Evolutionary conservation across 2,113 vertebrate species (phyloP).

Genomic region (Argyrosomus japonicus): DNA sequence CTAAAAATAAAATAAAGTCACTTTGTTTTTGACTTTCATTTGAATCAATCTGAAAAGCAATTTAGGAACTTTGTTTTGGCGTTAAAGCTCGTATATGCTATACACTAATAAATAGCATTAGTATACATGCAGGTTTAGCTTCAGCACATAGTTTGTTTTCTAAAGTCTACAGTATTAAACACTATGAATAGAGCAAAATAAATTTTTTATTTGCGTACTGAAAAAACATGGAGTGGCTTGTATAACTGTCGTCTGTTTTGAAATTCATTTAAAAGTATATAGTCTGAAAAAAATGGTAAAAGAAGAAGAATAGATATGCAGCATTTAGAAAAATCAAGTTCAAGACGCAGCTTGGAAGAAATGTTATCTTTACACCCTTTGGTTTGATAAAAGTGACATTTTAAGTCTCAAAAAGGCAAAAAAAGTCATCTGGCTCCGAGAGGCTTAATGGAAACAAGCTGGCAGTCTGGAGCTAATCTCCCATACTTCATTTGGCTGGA

Average conservation of each 20-base stretch:
- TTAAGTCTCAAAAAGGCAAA: slow-evolving; percentile 55
- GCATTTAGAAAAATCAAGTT: not conserved
- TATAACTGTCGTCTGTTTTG: not conserved
- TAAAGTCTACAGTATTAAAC: not conserved
- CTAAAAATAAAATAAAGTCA: not conserved
- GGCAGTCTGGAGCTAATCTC: slow-evolving; percentile 73
- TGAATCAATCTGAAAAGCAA: not conserved
- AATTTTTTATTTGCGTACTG: slow-evolving; percentile 22
- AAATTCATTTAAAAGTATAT: not conserved
- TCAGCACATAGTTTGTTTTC: not conserved
- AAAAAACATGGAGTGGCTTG: not conserved
- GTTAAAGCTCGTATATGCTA: not conserved
- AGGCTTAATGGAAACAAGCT: slow-evolving; percentile 69
- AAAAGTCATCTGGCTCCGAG: slow-evolving; percentile 49
- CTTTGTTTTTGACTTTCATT: not conserved
- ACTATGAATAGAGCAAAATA: no score
- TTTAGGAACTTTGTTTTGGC: not conserved
- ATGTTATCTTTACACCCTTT: slow-evolving; percentile 26
- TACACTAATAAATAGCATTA: not conserved
- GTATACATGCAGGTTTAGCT: not conserved
- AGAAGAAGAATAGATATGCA: not conserved
- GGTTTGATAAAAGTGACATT: slow-evolving; percentile 55
- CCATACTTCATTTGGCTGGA: slow-evolving; percentile 69
- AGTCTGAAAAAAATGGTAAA: not conserved
- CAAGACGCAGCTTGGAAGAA: not conserved